phyloP scores from a whole-genome alignment of 1,140 invertebrate species.

The Anthonomus grandis region DNA sequence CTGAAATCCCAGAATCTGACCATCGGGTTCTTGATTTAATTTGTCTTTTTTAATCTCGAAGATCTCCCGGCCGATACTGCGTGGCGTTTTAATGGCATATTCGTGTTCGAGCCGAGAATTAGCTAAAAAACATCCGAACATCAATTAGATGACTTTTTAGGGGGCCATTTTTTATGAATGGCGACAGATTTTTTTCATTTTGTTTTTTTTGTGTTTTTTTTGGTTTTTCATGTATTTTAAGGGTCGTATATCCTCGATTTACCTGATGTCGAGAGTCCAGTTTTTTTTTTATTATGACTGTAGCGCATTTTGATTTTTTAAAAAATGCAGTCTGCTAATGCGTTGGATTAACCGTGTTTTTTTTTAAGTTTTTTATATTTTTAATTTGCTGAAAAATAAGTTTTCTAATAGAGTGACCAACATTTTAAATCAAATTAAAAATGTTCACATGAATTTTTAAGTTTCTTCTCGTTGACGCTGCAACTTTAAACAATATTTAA shows the following conservation, averaged over 20 bases:
- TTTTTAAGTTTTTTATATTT: too few species aligned
- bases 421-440: too few species aligned
- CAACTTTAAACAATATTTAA: too few species aligned
- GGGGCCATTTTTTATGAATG: constrained; percentile 14
- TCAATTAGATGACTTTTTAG: constrained; percentile 31
- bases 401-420: too few species aligned
- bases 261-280: too few species aligned
- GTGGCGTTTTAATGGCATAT: constrained; percentile 23
- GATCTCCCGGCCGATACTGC: constrained; percentile 14
- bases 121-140: constrained; percentile 43
- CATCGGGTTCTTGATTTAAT: constrained; percentile 13
- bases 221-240: too few species aligned
- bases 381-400: too few species aligned
- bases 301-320: not conserved
- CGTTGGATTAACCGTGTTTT: too few species aligned
- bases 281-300: not conserved
- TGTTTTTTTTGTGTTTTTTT: too few species aligned
- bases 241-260: too few species aligned
- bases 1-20: constrained; percentile 18
- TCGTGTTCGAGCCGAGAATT: constrained; percentile 33
- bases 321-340: not conserved
- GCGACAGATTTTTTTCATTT: constrained; percentile 5
- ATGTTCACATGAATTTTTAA: too few species aligned
- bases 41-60: constrained; percentile 21
- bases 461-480: too few species aligned